A percentile compares a stretch with the other conserved stretches of the same genome.
Evolutionary conservation across 2,113 vertebrate species (phyloP).

Genomic region (Heliornis fulica): DNA sequence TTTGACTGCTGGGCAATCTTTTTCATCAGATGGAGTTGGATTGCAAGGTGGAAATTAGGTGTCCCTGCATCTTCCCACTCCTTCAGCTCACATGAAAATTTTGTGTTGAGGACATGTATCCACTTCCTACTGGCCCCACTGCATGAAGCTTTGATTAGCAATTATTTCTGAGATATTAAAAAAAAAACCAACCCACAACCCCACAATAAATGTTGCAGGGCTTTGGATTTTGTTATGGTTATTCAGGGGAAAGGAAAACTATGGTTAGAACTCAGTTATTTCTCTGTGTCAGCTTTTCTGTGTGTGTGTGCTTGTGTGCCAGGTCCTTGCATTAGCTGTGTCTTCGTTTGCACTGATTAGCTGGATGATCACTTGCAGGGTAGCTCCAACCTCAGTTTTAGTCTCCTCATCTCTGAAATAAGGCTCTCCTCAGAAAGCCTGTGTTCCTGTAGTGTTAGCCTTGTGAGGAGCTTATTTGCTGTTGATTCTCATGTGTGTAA

Average conservation of each 20-base stretch:
- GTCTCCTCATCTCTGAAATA: background rate
- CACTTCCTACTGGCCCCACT: constrained; percentile 42
- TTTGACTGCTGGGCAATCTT: constrained; percentile 83
- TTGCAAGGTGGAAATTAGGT: constrained; percentile 86
- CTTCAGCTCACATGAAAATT: constrained; percentile 63
- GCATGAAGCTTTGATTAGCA: constrained; percentile 64
- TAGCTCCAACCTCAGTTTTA: background rate
- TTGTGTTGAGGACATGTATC: constrained; percentile 40
- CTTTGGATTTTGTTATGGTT: constrained; percentile 33
- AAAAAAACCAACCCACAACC: background rate
- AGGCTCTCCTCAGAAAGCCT: background rate
- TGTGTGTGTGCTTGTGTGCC: background rate
- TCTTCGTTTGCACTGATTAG: background rate
- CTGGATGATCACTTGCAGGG: background rate
- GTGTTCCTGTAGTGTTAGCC: no score
- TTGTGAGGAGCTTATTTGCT: background rate
- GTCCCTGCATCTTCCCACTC: constrained; percentile 76
- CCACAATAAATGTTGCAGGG: constrained; percentile 50
- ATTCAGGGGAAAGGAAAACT: background rate
- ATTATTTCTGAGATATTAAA: constrained; percentile 74
- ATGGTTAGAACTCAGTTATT: constrained; percentile 26
- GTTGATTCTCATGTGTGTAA: background rate
- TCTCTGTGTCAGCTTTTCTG: background rate
- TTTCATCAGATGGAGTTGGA: constrained; percentile 80
- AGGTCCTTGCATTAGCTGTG: background rate